These are phyloP conservation scores for Calliphora vicina DNA, from an alignment of 1,140 invertebrate genomes.

Conservation along the genomic window DNA sequence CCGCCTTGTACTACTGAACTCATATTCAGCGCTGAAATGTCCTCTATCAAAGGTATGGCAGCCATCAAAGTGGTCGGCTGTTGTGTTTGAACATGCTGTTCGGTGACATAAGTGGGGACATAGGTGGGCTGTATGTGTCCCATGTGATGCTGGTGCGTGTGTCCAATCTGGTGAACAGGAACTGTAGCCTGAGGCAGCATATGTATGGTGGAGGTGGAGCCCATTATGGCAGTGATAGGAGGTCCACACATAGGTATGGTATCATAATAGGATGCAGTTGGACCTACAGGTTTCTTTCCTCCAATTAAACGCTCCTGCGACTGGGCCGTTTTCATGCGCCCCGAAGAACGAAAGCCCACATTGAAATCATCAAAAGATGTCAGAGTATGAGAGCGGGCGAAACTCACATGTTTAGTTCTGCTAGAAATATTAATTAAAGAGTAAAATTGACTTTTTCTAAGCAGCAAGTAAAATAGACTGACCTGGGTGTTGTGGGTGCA, in stretches of 20 bases:
- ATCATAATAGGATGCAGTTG: slow-evolving; percentile 55
- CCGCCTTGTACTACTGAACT: background rate
- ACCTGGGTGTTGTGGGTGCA: slow-evolving; percentile 50
- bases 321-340: slow-evolving; percentile 65
- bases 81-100: slow-evolving; percentile 32
- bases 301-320: slow-evolving; percentile 77
- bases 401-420: slow-evolving; percentile 89
- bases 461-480: background rate
- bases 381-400: slow-evolving; percentile 83
- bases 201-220: slow-evolving; percentile 35
- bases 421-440: slow-evolving; percentile 35
- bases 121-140: slow-evolving; percentile 44
- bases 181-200: slow-evolving; percentile 14
- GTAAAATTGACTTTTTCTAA: too few species aligned
- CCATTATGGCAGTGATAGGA: slow-evolving; percentile 36
- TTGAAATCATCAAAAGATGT: slow-evolving; percentile 80
- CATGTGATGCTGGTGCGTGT: slow-evolving; percentile 53
- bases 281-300: slow-evolving; percentile 67
- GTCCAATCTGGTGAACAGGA: slow-evolving; percentile 38
- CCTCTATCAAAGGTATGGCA: slow-evolving; percentile 29
- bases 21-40: slow-evolving; percentile 4
- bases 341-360: slow-evolving; percentile 65
- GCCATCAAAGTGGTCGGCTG: slow-evolving; percentile 35
- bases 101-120: slow-evolving; percentile 3
- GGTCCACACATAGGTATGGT: slow-evolving; percentile 46